Evolutionary conservation across 1,140 invertebrate genomes (phyloP).

Genomic region (Charaxes varanes): DNA sequence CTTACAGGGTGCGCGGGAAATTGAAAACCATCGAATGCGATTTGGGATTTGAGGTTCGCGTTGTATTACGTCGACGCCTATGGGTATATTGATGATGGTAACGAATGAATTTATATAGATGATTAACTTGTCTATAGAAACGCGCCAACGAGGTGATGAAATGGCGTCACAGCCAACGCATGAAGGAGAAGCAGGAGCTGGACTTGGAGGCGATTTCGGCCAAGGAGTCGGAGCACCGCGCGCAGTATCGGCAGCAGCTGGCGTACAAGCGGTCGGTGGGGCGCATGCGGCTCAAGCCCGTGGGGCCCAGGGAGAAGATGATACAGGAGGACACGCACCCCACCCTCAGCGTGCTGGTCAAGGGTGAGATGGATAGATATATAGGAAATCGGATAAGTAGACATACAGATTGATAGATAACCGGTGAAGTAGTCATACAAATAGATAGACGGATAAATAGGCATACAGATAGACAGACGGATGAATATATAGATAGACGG

Average conservation of each 20-base stretch:
- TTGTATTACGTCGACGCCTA: no score
- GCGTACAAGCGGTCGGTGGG: conserved; percentile 77
- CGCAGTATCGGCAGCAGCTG: conserved; percentile 81
- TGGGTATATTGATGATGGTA: no score
- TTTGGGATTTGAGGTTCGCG: conserved; percentile 46
- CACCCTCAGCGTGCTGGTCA: conserved; percentile 68
- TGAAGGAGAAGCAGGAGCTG: conserved; percentile 77
- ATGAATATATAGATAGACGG: no score
- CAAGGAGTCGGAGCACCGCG: conserved; percentile 81
- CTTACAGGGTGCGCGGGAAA: conserved; percentile 28
- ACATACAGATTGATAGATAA: no score
- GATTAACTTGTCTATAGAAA: conserved; percentile 75
- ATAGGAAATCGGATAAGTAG: not conserved
- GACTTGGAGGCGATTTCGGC: conserved; percentile 78
- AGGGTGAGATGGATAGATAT: conserved; percentile 49
- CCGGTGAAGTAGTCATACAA: no score
- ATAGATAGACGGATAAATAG: no score
- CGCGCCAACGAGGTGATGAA: conserved; percentile 82
- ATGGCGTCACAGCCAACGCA: conserved; percentile 75
- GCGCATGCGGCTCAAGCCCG: conserved; percentile 58
- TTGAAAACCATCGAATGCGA: conserved; percentile 48
- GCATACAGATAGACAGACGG: no score
- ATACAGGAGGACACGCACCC: conserved; percentile 66
- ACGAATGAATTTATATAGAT: no score
- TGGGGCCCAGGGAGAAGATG: conserved; percentile 77